These are phyloP conservation scores for Laticauda laticaudata DNA, from an alignment of 2,113 vertebrate genomes.

Conservation along the genomic window DNA sequence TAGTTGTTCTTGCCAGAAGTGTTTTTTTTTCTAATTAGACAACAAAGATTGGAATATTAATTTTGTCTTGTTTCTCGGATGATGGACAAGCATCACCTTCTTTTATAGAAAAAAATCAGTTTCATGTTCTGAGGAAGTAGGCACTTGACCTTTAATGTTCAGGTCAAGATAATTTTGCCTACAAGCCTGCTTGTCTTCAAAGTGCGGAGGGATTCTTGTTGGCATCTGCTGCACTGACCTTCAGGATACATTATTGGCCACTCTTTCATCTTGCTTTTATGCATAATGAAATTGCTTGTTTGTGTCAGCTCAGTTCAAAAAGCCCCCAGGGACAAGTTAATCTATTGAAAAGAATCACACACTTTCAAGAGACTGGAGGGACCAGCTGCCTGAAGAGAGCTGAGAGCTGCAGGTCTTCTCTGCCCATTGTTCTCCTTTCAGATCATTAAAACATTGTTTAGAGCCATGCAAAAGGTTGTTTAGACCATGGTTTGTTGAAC, in stretches of 20 bases:
- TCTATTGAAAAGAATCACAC: neutral
- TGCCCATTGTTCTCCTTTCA: neutral
- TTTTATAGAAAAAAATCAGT: neutral
- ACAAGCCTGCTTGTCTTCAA: neutral
- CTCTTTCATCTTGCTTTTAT: neutral
- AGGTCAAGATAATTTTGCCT: neutral
- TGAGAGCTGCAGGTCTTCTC: neutral
- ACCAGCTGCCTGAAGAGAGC: neutral
- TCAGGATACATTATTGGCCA: neutral
- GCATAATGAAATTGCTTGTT: neutral
- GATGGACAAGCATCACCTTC: neutral
- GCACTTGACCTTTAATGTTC: neutral
- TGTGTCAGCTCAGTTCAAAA: neutral
- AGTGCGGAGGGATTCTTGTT: neutral
- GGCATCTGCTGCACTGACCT: neutral
- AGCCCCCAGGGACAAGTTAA: neutral
- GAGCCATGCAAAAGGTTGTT: neutral
- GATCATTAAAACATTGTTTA: neutral
- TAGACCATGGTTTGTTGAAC: neutral
- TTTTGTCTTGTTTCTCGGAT: neutral
- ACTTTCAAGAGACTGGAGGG: neutral
- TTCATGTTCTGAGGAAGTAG: neutral
- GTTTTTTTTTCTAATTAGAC: slow-evolving; percentile 7
- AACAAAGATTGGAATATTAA: slow-evolving; percentile 4
- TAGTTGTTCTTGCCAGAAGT: neutral